A percentile compares a stretch with the other conserved stretches of the same genome.
These are phyloP conservation scores for Epinephelus lanceolatus DNA, from an alignment of 2,113 vertebrate genomes.

Conservation along the genomic window DNA sequence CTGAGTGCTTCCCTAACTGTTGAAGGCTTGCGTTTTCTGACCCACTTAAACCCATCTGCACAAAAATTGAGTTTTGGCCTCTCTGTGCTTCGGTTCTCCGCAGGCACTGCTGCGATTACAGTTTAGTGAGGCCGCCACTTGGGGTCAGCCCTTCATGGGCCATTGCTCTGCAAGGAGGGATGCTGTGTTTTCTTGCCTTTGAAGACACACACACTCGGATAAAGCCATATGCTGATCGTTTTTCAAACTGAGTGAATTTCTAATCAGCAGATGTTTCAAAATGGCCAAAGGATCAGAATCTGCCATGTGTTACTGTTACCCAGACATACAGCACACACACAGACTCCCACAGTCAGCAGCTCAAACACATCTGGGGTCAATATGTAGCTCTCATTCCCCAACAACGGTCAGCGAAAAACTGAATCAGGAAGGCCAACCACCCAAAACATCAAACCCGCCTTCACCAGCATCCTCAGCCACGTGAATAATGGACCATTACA, in stretches of 20 bases:
- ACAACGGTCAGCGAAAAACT: conserved; percentile 39
- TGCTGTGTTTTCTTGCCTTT: conserved; percentile 38
- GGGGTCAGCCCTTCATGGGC: conserved; percentile 45
- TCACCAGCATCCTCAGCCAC: conserved; percentile 47
- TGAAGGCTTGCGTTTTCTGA: conserved; percentile 52
- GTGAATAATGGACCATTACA: conserved; percentile 70
- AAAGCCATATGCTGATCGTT: background rate
- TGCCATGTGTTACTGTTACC: conserved; percentile 23
- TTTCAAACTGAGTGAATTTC: background rate
- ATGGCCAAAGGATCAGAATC: background rate
- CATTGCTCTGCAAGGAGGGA: conserved; percentile 29
- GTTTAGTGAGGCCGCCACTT: conserved; percentile 45
- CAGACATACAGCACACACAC: conserved; percentile 2
- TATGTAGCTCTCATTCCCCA: conserved; percentile 41
- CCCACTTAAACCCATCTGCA: conserved; percentile 58
- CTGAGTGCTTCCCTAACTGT: conserved; percentile 44
- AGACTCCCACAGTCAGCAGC: conserved; percentile 26
- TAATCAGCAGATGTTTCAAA: conserved; percentile 14
- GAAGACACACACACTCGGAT: background rate
- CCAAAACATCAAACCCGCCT: conserved; percentile 21
- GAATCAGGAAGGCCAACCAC: conserved; percentile 25
- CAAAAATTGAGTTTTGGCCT: conserved; percentile 28
- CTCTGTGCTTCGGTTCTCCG: conserved; percentile 27
- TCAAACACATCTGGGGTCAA: conserved; percentile 71
- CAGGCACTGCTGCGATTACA: conserved; percentile 47